phyloP scores from a whole-genome alignment of 2,888 invertebrate species.

The Liodrosophila aerea region DNA sequence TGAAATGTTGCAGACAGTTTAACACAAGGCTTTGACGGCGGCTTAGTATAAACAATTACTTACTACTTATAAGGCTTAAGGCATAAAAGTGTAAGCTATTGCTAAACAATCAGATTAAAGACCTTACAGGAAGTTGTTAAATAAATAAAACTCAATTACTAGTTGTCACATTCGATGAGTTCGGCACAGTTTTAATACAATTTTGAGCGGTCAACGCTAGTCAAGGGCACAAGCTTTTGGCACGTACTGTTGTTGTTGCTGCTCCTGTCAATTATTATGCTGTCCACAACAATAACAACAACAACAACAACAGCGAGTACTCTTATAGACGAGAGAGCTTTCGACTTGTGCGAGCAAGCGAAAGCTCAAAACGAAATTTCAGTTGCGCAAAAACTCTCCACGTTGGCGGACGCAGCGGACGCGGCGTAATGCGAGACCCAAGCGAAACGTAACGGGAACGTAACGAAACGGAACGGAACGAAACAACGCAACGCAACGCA shows the following conservation, averaged over 20 bases:
- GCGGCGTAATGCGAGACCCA: constrained; percentile 6
- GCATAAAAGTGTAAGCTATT: too few relatives aligned
- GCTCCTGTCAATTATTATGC: constrained; percentile 32
- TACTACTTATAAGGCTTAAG: too few relatives aligned
- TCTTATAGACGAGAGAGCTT: constrained; percentile 50
- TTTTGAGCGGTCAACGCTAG: not conserved
- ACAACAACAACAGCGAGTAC: constrained; percentile 7
- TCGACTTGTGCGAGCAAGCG: constrained; percentile 24
- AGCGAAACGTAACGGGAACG: constrained; percentile 22
- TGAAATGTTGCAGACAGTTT: constrained; percentile 26
- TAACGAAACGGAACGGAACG: constrained; percentile 7
- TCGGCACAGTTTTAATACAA: too few relatives aligned
- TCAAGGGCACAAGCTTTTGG: constrained; percentile 23
- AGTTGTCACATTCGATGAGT: constrained; percentile 7
- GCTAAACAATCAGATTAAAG: too few relatives aligned
- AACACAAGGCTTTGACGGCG: constrained; percentile 16
- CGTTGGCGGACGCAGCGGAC: constrained; percentile 47
- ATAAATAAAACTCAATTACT: too few relatives aligned
- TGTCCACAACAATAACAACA: too few relatives aligned
- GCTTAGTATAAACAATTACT: too few relatives aligned
- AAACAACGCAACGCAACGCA: constrained; percentile 14
- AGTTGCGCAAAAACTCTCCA: constrained; percentile 73
- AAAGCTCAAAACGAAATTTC: constrained; percentile 57
- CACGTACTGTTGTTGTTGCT: constrained; percentile 6
- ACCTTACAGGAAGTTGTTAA: too few relatives aligned